These are phyloP conservation scores for Bubo blakistoni DNA, from an alignment of 2,113 vertebrate genomes.

Conservation along the genomic window DNA sequence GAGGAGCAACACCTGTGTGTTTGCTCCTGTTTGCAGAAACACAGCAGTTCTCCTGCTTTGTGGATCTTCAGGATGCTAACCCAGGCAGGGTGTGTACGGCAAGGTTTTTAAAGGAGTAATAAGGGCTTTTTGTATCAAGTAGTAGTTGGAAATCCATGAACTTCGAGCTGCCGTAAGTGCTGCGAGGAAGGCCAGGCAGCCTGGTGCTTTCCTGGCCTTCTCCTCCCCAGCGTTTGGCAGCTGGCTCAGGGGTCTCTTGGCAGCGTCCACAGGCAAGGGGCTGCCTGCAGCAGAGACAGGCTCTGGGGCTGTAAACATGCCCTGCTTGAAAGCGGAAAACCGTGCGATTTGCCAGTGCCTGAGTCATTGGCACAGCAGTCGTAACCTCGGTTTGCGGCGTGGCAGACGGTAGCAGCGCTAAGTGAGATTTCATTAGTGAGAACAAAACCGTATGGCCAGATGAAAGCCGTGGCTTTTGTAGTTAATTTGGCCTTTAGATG, in stretches of 20 bases:
- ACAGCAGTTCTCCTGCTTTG: accelerated
- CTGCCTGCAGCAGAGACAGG: neutral
- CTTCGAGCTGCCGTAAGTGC: neutral
- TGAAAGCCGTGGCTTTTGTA: neutral
- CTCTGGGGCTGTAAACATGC: neutral
- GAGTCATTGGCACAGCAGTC: neutral
- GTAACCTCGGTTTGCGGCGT: neutral
- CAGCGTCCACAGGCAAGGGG: neutral
- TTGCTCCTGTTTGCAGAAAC: neutral
- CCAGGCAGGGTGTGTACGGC: too few species aligned
- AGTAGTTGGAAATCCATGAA: neutral
- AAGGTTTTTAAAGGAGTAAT: neutral
- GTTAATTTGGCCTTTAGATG: neutral
- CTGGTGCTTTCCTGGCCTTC: neutral
- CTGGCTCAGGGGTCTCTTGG: neutral
- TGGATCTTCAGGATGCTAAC: neutral
- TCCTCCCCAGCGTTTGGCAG: neutral
- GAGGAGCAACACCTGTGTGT: neutral
- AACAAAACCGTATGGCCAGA: neutral
- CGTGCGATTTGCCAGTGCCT: neutral
- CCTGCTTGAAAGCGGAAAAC: neutral
- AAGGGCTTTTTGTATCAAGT: neutral
- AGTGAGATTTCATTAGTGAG: neutral
- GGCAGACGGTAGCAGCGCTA: neutral
- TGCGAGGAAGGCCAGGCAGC: neutral